Base-by-base conservation (phyloP, 2,113 vertebrate genomes). In the Lucifuga dentata region DNA sequence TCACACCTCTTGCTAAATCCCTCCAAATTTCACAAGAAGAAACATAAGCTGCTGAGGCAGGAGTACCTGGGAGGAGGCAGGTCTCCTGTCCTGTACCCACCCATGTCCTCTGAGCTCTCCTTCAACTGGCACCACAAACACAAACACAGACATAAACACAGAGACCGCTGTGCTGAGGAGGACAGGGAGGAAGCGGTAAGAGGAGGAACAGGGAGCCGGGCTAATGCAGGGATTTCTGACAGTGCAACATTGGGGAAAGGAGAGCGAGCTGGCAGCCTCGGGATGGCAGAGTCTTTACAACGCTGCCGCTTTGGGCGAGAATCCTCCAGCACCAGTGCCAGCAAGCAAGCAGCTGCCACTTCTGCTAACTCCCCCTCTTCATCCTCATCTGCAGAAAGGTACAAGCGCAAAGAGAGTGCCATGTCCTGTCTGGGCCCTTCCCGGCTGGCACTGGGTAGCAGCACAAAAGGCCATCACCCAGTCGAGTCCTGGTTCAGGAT, bases 91-190 rank as follows among this genome's bases (percentile, higher is more conserved):
- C 94, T 97, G 60, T 99, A 95, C 38, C 97, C 97, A 52, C 94
- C 96, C 0, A 95, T 98, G 60, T 96, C 97, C 0, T 96, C 97
- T 0, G 97, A 99, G 78, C 94, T 98, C 83, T 97, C 98, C n/a
- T 98, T 99, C 1, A 95, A 97, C 76, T 99, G 98, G 98, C 97
- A 98, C n/a, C 97, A 98, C 83, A 99, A 98, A 86, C 98, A 99
- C 76, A 95, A 98, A 39, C 98, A 99, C 72, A 94, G 97, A 40
- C 97, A 98, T 85, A 98, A 98, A 88, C 96, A 99, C 85, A 90
- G 98, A 40, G 97, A 99, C 6, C 91, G 92, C 33, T 92, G 90
- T 33, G 81, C 77, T 0, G 89, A 90, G 46, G 91, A 91, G 8
- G 88, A 89, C 41, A 75, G 76, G 23, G 89, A 86, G 19, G 90